phyloP scores from a whole-genome alignment of 2,888 invertebrate species.

The Lochmaea crataegi region DNA sequence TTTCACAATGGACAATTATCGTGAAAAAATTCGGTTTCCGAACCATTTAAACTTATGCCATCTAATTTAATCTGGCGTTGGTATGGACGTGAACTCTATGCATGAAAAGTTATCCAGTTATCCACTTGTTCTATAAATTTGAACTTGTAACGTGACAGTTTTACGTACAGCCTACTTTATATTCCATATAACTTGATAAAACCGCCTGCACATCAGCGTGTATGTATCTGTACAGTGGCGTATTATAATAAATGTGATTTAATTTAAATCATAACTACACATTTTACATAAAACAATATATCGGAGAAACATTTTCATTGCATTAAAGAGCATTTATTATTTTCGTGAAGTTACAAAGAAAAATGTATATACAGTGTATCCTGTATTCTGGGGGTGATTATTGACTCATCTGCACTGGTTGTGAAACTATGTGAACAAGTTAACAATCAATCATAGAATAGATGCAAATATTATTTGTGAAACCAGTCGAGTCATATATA shows the following conservation, averaged over 20 bases:
- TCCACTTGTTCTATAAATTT: slow-evolving; percentile 64
- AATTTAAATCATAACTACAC: too few relatives aligned
- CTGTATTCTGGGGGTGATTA: too few relatives aligned
- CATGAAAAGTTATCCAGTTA: slow-evolving; percentile 62
- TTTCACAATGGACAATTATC: slow-evolving; percentile 28
- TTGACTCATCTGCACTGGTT: too few relatives aligned
- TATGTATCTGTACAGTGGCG: slow-evolving; percentile 17
- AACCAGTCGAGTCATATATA: too few relatives aligned
- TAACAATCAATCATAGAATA: too few relatives aligned
- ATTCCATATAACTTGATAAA: slow-evolving; percentile 56
- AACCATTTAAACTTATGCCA: slow-evolving; percentile 57
- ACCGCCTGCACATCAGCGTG: slow-evolving; percentile 39
- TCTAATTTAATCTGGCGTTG: slow-evolving; percentile 60
- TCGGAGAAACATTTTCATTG: too few relatives aligned
- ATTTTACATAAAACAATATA: too few relatives aligned
- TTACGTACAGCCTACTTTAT: slow-evolving; percentile 61
- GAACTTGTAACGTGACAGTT: slow-evolving; percentile 62
- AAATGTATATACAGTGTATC: too few relatives aligned
- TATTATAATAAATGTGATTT: background rate
- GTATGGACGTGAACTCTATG: slow-evolving; percentile 55
- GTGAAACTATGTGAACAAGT: too few relatives aligned
- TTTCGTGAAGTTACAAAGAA: too few relatives aligned
- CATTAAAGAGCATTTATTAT: too few relatives aligned
- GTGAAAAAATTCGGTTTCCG: slow-evolving; percentile 36
- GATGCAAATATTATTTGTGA: too few relatives aligned